phyloP scores from a whole-genome alignment of 2,113 vertebrate genomes.

The Empidonax alnorum region DNA sequence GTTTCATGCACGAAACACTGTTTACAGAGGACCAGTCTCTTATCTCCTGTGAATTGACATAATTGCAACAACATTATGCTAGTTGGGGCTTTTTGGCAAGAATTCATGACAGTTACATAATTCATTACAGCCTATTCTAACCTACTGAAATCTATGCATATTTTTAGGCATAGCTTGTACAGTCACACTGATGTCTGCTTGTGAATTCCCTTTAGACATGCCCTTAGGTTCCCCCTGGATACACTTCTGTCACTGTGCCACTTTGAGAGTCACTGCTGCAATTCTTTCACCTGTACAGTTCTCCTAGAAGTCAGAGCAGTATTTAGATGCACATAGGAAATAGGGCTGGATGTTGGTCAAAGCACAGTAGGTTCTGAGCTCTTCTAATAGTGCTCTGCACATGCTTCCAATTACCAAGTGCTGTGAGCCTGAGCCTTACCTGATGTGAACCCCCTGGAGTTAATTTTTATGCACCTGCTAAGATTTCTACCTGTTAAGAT shows the following conservation, averaged over 20 bases:
- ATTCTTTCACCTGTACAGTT: background rate
- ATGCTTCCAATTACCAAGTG: background rate
- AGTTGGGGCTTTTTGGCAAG: constrained; percentile 43
- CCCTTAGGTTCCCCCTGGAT: background rate
- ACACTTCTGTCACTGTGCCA: background rate
- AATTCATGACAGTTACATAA: constrained; percentile 48
- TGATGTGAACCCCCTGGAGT: background rate
- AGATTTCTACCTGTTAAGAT: background rate
- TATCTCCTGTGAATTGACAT: constrained; percentile 52
- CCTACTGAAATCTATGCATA: constrained; percentile 32
- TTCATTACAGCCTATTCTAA: constrained; percentile 58
- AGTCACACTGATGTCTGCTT: background rate
- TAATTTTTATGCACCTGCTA: background rate
- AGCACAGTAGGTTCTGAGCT: background rate
- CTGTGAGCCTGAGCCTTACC: background rate
- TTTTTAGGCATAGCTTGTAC: constrained; percentile 1
- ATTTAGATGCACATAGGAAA: background rate
- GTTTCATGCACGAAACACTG: background rate
- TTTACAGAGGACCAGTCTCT: constrained; percentile 23
- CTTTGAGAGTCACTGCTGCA: background rate
- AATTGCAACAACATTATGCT: constrained; percentile 55
- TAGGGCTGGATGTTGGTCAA: background rate
- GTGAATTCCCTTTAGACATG: background rate
- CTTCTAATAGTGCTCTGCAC: background rate
- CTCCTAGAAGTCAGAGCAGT: background rate